phyloP scores from a whole-genome alignment of 2,888 invertebrate species.

The Tiliacea citrago region DNA sequence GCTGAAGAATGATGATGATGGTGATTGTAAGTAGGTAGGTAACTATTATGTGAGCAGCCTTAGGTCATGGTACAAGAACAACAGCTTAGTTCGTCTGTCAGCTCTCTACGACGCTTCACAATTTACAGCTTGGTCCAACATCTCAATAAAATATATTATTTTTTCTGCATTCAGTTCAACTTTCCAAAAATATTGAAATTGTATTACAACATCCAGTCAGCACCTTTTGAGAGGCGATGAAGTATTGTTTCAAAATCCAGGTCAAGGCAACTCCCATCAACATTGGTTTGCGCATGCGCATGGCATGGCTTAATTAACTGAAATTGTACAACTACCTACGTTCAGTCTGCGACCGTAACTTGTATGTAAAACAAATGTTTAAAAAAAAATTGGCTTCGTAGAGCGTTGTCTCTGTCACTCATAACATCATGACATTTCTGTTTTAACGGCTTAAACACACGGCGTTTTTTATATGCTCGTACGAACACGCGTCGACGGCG shows the following conservation, averaged over 20 bases:
- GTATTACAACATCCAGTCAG: constrained; percentile 22
- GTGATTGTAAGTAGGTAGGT: too few relatives aligned
- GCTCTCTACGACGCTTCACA: too few relatives aligned
- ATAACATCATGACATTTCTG: neutral
- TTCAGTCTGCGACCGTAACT: neutral
- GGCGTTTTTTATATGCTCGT: neutral
- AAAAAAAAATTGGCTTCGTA: neutral
- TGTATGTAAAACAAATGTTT: neutral
- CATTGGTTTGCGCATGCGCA: constrained; percentile 35
- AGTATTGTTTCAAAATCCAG: constrained; percentile 12
- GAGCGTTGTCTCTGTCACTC: neutral
- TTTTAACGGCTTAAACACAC: neutral
- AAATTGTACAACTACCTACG: constrained; percentile 25
- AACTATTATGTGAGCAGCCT: too few relatives aligned
- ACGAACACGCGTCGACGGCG: too few relatives aligned
- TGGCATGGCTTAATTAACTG: constrained; percentile 31
- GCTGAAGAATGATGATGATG: too few relatives aligned
- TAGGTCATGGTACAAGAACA: too few relatives aligned
- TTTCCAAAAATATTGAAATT: neutral
- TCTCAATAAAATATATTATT: neutral
- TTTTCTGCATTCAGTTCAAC: neutral
- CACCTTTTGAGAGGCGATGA: constrained; percentile 15
- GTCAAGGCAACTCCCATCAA: constrained; percentile 43
- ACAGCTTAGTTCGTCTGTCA: too few relatives aligned
- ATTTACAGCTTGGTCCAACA: neutral